phyloP scores from a whole-genome alignment of 2,888 invertebrate species.

The Macrosoma leucophasiata region DNA sequence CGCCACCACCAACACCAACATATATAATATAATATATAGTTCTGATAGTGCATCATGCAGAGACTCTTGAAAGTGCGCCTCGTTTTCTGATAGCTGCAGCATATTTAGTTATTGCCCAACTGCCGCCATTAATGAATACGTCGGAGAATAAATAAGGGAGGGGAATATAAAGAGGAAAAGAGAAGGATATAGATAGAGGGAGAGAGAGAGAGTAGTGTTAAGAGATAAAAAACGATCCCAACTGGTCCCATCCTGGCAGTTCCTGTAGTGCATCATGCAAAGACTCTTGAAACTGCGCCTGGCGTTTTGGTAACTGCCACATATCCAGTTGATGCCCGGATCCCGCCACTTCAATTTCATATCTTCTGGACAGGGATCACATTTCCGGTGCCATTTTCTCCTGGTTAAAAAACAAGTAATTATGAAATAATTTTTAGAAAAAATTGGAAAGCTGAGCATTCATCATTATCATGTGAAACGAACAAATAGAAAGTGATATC shows the following conservation, averaged over 20 bases:
- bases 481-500: not conserved
- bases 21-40: too few relatives aligned
- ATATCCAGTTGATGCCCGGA: slow-evolving; percentile 54
- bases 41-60: too few relatives aligned
- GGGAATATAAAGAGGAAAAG: too few relatives aligned
- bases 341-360: slow-evolving; percentile 50
- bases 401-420: slow-evolving; percentile 30
- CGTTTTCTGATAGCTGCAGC: too few relatives aligned
- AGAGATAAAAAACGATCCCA: slow-evolving; percentile 21
- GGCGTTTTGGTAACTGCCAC: slow-evolving; percentile 59
- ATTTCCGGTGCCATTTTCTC: slow-evolving; percentile 61
- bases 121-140: too few relatives aligned
- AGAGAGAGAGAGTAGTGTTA: too few relatives aligned
- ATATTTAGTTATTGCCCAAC: too few relatives aligned
- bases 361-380: slow-evolving; percentile 45
- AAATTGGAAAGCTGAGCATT: not conserved
- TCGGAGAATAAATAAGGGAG: too few relatives aligned
- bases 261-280: slow-evolving; percentile 63
- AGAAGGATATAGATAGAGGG: too few relatives aligned
- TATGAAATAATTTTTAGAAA: too few relatives aligned
- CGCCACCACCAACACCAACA: too few relatives aligned
- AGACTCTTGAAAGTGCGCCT: too few relatives aligned
- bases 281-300: slow-evolving; percentile 54
- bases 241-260: slow-evolving; percentile 69
- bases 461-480: not conserved